These are phyloP conservation scores for Cynoglossus semilaevis DNA, from an alignment of 2,113 vertebrate genomes.

Conservation along the genomic window DNA sequence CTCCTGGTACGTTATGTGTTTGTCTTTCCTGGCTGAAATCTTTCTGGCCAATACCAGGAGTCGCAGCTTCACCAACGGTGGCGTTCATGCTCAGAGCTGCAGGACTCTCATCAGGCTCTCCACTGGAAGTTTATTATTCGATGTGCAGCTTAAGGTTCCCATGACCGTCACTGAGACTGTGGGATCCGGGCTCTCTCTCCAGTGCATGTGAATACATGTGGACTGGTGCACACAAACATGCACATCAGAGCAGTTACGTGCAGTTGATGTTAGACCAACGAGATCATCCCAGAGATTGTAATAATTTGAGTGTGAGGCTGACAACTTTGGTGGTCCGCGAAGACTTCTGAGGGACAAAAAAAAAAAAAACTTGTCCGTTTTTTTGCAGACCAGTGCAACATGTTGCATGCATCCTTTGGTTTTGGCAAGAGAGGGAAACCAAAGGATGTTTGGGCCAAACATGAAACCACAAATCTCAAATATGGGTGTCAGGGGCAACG, in stretches of 20 bases:
- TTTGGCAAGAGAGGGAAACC: slow-evolving; percentile 38
- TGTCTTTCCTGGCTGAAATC: slow-evolving; percentile 10
- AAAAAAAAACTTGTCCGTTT: slow-evolving; percentile 2
- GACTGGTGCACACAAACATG: slow-evolving; percentile 17
- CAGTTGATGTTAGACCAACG: slow-evolving; percentile 20
- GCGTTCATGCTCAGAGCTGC: slow-evolving; percentile 13
- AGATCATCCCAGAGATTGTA: slow-evolving; percentile 43
- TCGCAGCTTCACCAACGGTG: slow-evolving; percentile 24
- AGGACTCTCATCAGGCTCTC: slow-evolving; percentile 31
- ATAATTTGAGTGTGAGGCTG: slow-evolving; percentile 50
- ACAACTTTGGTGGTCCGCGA: slow-evolving; percentile 67
- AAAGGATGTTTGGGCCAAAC: slow-evolving; percentile 62
- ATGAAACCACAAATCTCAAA: slow-evolving; percentile 41
- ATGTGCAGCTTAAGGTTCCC: slow-evolving; percentile 46
- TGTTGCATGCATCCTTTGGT: slow-evolving; percentile 58
- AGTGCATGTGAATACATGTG: slow-evolving; percentile 30
- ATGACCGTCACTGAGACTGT: slow-evolving; percentile 45
- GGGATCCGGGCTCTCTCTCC: slow-evolving; percentile 28
- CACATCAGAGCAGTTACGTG: background rate
- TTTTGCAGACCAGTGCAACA: slow-evolving; percentile 57
- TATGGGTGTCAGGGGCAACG: slow-evolving; percentile 33
- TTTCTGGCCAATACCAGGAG: slow-evolving; percentile 16
- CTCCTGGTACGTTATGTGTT: slow-evolving; percentile 24
- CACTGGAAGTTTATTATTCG: slow-evolving; percentile 46
- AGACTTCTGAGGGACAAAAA: slow-evolving; percentile 28